phyloP scores from a whole-genome alignment of 2,888 invertebrate genomes.

The Strigamia maritima region DNA sequence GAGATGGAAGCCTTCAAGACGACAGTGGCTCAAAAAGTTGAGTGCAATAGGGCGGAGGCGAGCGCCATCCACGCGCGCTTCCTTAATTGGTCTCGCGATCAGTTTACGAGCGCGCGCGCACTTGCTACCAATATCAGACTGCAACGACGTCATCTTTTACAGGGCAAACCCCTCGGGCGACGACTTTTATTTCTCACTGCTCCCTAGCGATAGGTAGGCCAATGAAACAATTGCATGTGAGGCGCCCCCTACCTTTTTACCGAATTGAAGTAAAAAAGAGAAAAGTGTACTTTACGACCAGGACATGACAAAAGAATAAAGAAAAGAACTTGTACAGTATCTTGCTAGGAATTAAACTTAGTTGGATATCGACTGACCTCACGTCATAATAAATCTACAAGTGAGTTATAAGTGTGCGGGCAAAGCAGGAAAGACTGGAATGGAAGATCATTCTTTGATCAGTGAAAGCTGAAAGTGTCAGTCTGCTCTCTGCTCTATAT shows the following conservation, averaged over 20 bases:
- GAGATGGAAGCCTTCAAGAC: slow-evolving; percentile 12
- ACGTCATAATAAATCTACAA: not conserved
- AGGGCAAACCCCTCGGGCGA: slow-evolving; percentile 30
- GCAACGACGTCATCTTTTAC: slow-evolving; percentile 32
- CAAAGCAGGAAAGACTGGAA: too few species aligned
- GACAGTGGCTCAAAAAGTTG: not conserved
- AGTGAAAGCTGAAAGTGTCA: too few species aligned
- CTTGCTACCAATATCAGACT: slow-evolving; percentile 29
- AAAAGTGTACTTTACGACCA: slow-evolving; percentile 22
- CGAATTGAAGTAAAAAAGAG: slow-evolving; percentile 19
- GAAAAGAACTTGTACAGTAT: not conserved
- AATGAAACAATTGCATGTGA: slow-evolving; percentile 30
- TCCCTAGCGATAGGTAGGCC: slow-evolving; percentile 31
- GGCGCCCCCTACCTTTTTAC: slow-evolving; percentile 32
- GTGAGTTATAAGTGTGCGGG: not conserved
- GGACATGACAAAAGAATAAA: slow-evolving; percentile 31
- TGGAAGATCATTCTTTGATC: too few species aligned
- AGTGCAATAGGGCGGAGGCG: slow-evolving; percentile 31
- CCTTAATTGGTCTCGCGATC: slow-evolving; percentile 29
- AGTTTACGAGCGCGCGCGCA: slow-evolving; percentile 28
- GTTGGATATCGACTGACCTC: not conserved
- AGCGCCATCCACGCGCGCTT: slow-evolving; percentile 24
- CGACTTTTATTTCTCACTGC: slow-evolving; percentile 31
- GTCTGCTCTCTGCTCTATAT: too few species aligned
- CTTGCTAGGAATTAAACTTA: not conserved